Base-by-base conservation (phyloP, 1,140 invertebrate species). In the Tetramorium simillimum region DNA sequence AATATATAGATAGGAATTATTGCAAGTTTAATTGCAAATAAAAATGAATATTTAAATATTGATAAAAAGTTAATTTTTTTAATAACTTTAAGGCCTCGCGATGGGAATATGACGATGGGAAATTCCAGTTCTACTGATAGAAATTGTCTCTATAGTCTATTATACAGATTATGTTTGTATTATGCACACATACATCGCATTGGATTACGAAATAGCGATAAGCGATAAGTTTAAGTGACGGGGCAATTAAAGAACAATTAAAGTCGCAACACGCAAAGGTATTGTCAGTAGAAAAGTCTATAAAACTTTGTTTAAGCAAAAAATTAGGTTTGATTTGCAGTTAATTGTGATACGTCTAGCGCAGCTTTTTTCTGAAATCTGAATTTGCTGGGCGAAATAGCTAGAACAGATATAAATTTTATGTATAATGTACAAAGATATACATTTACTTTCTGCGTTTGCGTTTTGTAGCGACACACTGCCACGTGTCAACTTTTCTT, bases 221-320 rank as follows among this genome's bases (percentile, higher is more conserved):
- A 80, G 56, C 65, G 62, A 49, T 24, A 62, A 77, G 56, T 86
- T 60, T 72, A 84, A 92, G 24, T 81, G 69, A 77, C 49, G 69
- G 33, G 67, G 51, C 81, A 87, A 92, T 92, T 91, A 92, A 80
- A 10, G 51, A 60, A 82, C 84, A 92, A 91, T 91, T 91, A 92
- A 89, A 89, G 76, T 65, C 18, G 7, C 28, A 46, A 75, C 46
- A 58, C 58, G 62, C 70, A 40, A 72, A 53, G 16, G 73, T 56
- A 88, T 89, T 73, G 62, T 24, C 6, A 60, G 24, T n/a, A 80
- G 51, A 87, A 85, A 21, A 86, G 58, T 81, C 37, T 53, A 85
- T 87, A 77, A 53, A 81, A 60, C 10, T n/a, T 67, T 9, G 28
- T 10, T 18, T 16, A 3, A 46, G 18, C 75, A 81, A 90, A 56